Evolutionary conservation across 2,797 vertebrate species (phyloP), one percentile per base, ranked within the genome.

Genomic region (Microchirus variegatus): DNA sequence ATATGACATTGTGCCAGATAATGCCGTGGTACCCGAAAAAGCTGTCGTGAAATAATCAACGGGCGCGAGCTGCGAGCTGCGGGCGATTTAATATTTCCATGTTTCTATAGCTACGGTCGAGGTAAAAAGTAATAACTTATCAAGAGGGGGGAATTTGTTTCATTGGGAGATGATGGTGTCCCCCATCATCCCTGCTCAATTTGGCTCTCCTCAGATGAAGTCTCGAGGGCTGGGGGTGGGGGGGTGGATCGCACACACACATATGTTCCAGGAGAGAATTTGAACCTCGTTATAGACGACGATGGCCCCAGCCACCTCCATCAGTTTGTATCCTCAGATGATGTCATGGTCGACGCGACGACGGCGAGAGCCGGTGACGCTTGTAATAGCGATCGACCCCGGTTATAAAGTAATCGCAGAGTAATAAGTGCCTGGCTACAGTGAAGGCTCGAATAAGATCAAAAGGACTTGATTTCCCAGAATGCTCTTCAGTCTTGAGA

Each of bases 391-490:
- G 58, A 64, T 63, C 52, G 55, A 75, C 36, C 44, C 11, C 43
- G 54, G 35, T 61, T 16, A 26, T 54, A 31, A 67, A 77, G 63
- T 60, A 42, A 31, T 31, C 38, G 12, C 13, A 68, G 44, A 64
- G 75, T 63, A 77, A 70, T 75, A 48, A 36, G 59, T 42, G 72
- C 64, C 64, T 9, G 18, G 44, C n/a, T 51, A 44, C 10, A 14
- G 38, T 40, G 38, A n/a, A 54, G 50, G 61, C 41, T 44, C 59
- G 54, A 75, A 68, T n/a, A 52, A 73, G 73, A 78, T 80, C 68
- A 77, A 76, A 84, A 67, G 52, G 47, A 72, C 69, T 76, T 70
- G 42, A 66, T 74, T 83, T 78, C 77, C 69, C 64, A 74, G 63
- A 80, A 72, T 65, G 72, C 74, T 72, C 45, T 46, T 68, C 63